Percentiles rank a stretch among this genome's conserved stretches.
These are phyloP conservation scores for Drosophila tani DNA, from an alignment of 1,140 invertebrate species.

Conservation along the genomic window DNA sequence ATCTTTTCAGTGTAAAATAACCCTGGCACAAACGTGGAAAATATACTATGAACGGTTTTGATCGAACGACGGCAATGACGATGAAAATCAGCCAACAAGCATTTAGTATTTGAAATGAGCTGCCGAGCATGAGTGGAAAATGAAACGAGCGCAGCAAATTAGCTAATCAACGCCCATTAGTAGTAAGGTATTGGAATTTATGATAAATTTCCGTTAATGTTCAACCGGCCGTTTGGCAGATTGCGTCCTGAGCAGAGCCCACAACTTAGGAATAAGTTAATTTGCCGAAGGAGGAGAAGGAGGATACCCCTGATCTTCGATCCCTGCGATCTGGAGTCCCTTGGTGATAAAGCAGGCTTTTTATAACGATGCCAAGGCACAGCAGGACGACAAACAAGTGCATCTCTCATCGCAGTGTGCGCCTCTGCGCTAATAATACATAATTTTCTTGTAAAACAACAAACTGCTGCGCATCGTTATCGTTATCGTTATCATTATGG, in stretches of 20 bases:
- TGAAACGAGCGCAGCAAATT: constrained; percentile 81
- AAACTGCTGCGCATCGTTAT: constrained; percentile 79
- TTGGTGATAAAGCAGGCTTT: constrained; percentile 74
- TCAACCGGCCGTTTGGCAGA: constrained; percentile 20
- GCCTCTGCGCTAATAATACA: constrained; percentile 70
- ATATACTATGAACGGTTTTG: constrained; percentile 65
- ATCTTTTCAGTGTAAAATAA: neutral
- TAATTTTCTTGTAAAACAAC: constrained; percentile 83
- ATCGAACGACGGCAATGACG: constrained; percentile 64
- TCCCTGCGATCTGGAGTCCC: constrained; percentile 1
- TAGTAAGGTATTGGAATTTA: constrained; percentile 77
- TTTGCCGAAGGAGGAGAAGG: constrained; percentile 26
- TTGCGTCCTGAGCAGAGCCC: constrained; percentile 65
- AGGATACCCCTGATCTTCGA: constrained; percentile 1
- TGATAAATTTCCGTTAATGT: constrained; percentile 81
- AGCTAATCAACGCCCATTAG: constrained; percentile 83
- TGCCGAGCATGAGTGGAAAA: constrained; percentile 69
- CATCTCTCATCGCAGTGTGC: constrained; percentile 32
- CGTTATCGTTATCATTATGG: constrained; percentile 79
- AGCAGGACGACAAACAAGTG: constrained; percentile 76
- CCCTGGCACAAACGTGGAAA: constrained; percentile 45
- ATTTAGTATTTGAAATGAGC: constrained; percentile 78
- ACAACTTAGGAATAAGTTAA: constrained; percentile 80
- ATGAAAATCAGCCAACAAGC: constrained; percentile 46
- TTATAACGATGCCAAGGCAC: constrained; percentile 64